phyloP scores from a whole-genome alignment of 2,888 invertebrate genomes.

The Pycnomerus fuliginosus region DNA sequence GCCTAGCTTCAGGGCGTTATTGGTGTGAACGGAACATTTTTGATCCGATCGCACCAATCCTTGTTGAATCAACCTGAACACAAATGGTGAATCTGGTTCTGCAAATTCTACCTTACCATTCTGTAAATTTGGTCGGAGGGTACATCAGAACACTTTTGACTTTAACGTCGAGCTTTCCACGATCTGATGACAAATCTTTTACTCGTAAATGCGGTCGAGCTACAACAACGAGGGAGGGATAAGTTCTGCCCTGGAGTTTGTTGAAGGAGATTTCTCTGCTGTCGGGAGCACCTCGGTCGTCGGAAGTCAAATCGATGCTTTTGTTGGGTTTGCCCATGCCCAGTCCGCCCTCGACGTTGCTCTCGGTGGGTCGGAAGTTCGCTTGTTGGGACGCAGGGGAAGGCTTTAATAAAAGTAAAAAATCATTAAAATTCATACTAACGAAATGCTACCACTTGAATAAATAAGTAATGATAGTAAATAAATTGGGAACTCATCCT shows the following conservation, averaged over 20 bases:
- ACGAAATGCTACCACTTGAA: too few relatives aligned
- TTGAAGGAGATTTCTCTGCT: conserved; percentile 75
- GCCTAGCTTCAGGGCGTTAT: conserved; percentile 72
- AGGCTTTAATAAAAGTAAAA: not conserved
- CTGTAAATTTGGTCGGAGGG: conserved; percentile 81
- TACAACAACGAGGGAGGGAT: conserved; percentile 81
- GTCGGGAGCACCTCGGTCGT: conserved; percentile 65
- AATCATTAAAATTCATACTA: too few relatives aligned
- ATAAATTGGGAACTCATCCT: too few relatives aligned
- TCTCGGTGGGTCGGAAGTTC: conserved; percentile 66
- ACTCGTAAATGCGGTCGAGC: conserved; percentile 76
- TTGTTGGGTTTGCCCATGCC: conserved; percentile 55
- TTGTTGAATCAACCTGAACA: conserved; percentile 72
- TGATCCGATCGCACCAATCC: conserved; percentile 80
- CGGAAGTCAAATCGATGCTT: conserved; percentile 61
- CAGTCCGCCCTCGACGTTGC: conserved; percentile 71
- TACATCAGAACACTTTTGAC: conserved; percentile 82
- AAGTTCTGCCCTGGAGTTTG: conserved; percentile 79
- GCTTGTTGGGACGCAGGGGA: conserved; percentile 1
- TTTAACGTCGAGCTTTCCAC: conserved; percentile 69
- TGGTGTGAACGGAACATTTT: conserved; percentile 68
- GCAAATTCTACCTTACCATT: conserved; percentile 69
- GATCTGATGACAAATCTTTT: conserved; percentile 64
- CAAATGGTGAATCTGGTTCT: not conserved
- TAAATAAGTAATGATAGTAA: too few relatives aligned